These are phyloP conservation scores for Rhadina sibilatrix DNA, from an alignment of 2,113 vertebrate species.

Conservation along the genomic window DNA sequence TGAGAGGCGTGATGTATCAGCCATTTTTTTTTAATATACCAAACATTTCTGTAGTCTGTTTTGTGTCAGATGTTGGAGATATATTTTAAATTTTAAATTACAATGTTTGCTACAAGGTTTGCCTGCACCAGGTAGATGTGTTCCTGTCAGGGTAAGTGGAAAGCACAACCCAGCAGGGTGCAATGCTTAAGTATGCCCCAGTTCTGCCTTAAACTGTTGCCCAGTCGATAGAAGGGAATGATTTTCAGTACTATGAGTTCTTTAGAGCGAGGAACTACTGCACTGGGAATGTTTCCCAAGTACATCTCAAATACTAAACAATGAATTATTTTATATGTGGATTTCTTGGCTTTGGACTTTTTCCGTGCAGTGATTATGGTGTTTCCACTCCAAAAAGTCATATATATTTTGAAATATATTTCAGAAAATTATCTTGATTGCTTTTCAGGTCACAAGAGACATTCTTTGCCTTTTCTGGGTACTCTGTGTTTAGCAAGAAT, in stretches of 20 bases:
- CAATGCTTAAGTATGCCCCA: not conserved
- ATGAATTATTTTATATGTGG: not conserved
- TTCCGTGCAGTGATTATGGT: not conserved
- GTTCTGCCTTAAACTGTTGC: not conserved
- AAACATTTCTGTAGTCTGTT: not conserved
- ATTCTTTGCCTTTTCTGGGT: conserved; percentile 30
- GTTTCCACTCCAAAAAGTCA: not conserved
- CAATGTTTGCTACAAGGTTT: not conserved
- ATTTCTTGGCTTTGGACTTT: not conserved
- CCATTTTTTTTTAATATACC: not conserved
- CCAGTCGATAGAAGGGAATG: not conserved
- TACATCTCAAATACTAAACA: not conserved
- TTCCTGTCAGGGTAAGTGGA: not conserved
- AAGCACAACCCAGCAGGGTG: not conserved
- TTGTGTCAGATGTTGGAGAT: not conserved
- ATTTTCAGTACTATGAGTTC: not conserved
- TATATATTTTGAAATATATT: not conserved
- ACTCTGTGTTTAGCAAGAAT: not conserved
- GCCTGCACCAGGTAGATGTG: not conserved
- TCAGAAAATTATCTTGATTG: not conserved
- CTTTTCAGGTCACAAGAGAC: not conserved
- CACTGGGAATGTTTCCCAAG: not conserved
- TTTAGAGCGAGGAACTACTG: not conserved
- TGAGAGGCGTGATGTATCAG: not conserved
- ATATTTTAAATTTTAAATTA: not conserved